Base-by-base conservation (phyloP, 2,888 invertebrate genomes). In the Drosophila quinaria region DNA sequence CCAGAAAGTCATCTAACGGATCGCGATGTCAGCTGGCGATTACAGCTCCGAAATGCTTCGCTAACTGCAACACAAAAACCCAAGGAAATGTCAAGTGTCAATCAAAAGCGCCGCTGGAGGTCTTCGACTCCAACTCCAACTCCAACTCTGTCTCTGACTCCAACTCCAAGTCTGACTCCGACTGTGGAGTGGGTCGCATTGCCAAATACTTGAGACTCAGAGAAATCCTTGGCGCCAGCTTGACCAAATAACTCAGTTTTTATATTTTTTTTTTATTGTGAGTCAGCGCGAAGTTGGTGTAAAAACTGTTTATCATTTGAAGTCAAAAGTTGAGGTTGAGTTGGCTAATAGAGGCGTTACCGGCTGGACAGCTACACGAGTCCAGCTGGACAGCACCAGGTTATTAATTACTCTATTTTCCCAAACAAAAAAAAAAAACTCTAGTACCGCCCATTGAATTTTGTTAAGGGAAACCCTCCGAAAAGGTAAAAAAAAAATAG, bases 401-500 rank as follows among this genome's bases (percentile, higher is more conserved):
- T 87, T 81, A 87, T 87, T 87, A 87, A 87, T 87, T 90, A 90
- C 86, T 89, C 77, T 72, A 87, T 89, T 89, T 87, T 63, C 39
- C 35, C 50, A 31, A 22, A 11, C 25, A 22, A 8, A 2, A 15
- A 50, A 29, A 33, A 65, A 50, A 50, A 58, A n/a, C 19, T 22
- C 22, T 41, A 25, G 31, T 47, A 54, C 90, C 90, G 82, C 90
- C 83, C 83, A 85, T 72, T 77, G 65, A 67, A 87, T 78, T 62
- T 42, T 17, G 47, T 19, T 31, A 41, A 25, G 66, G 31, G 58
- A 52, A 35, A n/a, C 42, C 35, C 46, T 19, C 6, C 44, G 13
- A 42, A 42, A 42, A 3, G 22, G 19, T 13, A 42, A 6, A 6
- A 22, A 42, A 17, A 17, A 19, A 11, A 19, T 5, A 25, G 25